Base-by-base conservation (phyloP, 2,888 invertebrate species). In the Thumatha senex region DNA sequence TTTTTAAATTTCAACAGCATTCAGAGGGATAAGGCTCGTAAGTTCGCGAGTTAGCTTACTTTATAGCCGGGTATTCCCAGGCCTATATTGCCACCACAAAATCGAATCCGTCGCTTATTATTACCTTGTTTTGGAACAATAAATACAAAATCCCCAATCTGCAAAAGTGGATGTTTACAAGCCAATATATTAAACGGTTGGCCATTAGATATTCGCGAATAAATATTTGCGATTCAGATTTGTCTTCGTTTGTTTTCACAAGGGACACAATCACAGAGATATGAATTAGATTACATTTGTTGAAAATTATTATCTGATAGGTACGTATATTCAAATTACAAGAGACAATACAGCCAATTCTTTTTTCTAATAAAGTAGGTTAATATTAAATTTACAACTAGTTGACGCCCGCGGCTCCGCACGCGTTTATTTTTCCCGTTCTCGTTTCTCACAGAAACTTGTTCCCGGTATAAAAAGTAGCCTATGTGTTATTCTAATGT, bases 1-100 rank as follows among this genome's bases (percentile, higher is more conserved):
- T 76, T 79, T 80, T 82, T 75, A 80, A 80, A 82, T 74, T 79
- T 82, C 80, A 81, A 82, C 76, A 72, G 67, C 68, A 70, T 59
- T 63, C 63, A 63, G 70, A 68, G 56, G 48, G 59, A 53, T 60
- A 53, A 42, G 61, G 69, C 61, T 62, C 63, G 61, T 59, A 67
- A 67, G 63, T 66, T 54, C 50, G 48, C 45, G 60, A 56, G 67
- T 66, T 70, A 70, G 58, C 68, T 70, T 72, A 70, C 70, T 76
- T 82, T 79, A 84, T 74, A 61, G 66, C 56, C 54, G 68, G 65
- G 64, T 67, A 74, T 71, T 74, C 78, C 77, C 70, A 52, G 58
- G 54, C 61, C 58, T 58, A 58, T 49, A 63, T 60, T 67, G 63
- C 68, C 67, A 57, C 62, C 60, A 59, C 63, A 63, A 69, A 74